These are phyloP conservation scores for Brachyhypopomus gauderio DNA, from an alignment of 2,113 vertebrate genomes.

Conservation along the genomic window DNA sequence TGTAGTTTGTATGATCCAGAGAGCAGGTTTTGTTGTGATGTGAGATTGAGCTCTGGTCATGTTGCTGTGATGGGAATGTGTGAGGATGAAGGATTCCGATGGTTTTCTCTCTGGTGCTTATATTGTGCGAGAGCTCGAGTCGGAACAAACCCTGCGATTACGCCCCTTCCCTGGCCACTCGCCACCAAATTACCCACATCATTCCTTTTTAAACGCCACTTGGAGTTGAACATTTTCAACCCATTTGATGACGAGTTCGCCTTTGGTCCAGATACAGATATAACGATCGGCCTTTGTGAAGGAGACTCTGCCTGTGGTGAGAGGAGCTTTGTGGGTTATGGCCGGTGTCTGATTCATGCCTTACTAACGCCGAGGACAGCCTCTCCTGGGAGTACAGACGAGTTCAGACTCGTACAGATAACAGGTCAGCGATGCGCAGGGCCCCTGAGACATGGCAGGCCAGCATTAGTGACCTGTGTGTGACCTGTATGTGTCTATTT, in stretches of 20 bases:
- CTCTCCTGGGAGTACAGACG: no score
- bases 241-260: constrained; percentile 56
- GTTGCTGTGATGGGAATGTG: no score
- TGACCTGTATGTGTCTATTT: no score
- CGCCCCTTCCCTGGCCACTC: constrained; percentile 32
- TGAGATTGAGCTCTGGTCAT: no score
- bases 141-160: constrained; percentile 43
- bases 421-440: no score
- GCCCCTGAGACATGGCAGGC: no score
- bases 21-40: background rate
- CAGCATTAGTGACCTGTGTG: no score
- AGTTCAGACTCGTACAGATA: no score
- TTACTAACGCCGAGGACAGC: no score
- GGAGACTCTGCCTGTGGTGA: constrained; percentile 54
- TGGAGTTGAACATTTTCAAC: constrained; percentile 54
- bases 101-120: constrained; percentile 8
- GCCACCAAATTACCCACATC: constrained; percentile 58
- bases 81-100: constrained; percentile 14
- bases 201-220: constrained; percentile 56
- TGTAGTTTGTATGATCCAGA: no score
- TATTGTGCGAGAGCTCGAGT: constrained; percentile 49
- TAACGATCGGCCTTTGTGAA: constrained; percentile 66
- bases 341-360: background rate
- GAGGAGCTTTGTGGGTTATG: constrained; percentile 4
- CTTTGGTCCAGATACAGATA: constrained; percentile 60